Evolutionary conservation across 2,888 invertebrate genomes (phyloP).

Genomic region (Tetragnatha montana): DNA sequence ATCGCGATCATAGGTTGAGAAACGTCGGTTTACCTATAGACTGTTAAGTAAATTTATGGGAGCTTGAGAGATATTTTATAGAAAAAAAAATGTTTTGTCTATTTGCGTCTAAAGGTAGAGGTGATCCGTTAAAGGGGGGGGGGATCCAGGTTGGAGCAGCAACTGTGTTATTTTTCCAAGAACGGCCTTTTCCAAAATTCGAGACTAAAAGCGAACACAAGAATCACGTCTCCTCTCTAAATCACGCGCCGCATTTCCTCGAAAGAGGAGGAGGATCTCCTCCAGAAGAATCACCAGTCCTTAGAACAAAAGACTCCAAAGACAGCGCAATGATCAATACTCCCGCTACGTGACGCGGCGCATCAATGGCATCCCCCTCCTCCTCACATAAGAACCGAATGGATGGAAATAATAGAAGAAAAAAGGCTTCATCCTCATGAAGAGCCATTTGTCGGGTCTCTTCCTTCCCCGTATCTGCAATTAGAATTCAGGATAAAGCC

Average conservation of each 20-base stretch:
- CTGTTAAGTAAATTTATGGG: background rate
- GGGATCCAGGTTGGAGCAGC: background rate
- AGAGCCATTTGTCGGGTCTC: slow-evolving; percentile 67
- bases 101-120: background rate
- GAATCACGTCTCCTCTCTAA: background rate
- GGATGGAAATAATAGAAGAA: slow-evolving; percentile 14
- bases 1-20: too few species aligned
- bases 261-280: background rate
- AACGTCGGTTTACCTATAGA: too few species aligned
- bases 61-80: too few species aligned
- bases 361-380: slow-evolving; percentile 24
- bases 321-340: slow-evolving; percentile 49
- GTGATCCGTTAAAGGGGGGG: too few species aligned
- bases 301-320: slow-evolving; percentile 8
- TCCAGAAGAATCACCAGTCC: slow-evolving; percentile 1
- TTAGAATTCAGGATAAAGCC: slow-evolving; percentile 62
- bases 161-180: background rate
- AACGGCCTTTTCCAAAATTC: background rate
- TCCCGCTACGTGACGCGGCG: slow-evolving; percentile 53
- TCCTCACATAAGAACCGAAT: slow-evolving; percentile 18
- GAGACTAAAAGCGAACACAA: background rate
- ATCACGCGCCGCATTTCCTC: background rate
- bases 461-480: slow-evolving; percentile 45
- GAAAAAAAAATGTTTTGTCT: too few species aligned
- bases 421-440: slow-evolving; percentile 66